Conservation (phyloP, 2,113 vertebrate genomes). For the Maccullochella peelii region DNA sequence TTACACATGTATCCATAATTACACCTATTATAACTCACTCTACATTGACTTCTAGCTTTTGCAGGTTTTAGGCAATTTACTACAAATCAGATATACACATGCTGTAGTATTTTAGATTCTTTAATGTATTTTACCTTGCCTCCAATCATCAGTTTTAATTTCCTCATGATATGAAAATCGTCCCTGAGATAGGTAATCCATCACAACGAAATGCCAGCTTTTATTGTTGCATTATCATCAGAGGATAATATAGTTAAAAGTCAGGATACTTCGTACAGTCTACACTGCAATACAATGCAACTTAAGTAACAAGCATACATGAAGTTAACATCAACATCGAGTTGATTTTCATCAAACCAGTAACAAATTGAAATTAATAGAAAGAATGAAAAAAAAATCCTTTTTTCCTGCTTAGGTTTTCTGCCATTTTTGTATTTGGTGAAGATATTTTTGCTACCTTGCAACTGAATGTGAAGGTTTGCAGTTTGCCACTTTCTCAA, state of each 20-base stretch:
- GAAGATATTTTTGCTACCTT: background rate
- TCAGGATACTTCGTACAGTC: background rate
- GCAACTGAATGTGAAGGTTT: background rate
- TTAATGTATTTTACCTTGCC: background rate
- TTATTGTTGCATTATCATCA: background rate
- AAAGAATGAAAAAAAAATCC: no score
- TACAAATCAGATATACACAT: background rate
- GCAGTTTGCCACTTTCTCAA: background rate
- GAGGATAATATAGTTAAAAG: background rate
- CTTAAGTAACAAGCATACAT: background rate
- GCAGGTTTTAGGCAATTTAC: background rate
- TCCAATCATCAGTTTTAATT: background rate
- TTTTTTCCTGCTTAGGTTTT: no score
- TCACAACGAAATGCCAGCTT: background rate
- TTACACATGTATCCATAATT: slow-evolving; percentile 4
- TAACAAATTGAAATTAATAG: background rate
- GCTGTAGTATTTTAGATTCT: background rate
- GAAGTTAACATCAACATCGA: background rate
- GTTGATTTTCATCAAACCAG: background rate
- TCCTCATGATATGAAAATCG: background rate
- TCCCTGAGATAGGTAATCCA: background rate
- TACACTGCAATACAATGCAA: background rate
- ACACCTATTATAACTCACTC: background rate
- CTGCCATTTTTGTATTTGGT: no score
- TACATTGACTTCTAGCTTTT: background rate